These are phyloP conservation scores for Brachyhypopomus gauderio DNA, from an alignment of 2,113 vertebrate genomes.

Conservation along the genomic window DNA sequence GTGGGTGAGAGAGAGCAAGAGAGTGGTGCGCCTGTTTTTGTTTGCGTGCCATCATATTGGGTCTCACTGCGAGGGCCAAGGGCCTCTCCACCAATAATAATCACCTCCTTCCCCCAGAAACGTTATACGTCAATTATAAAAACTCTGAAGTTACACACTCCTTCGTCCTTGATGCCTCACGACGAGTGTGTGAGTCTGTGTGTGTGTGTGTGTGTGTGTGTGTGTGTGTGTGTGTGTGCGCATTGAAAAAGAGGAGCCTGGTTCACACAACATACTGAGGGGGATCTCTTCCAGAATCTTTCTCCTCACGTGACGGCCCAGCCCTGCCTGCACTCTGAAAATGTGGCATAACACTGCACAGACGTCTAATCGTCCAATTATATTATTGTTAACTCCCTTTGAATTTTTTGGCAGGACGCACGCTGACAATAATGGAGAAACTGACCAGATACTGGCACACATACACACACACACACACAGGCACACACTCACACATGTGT, in stretches of 20 bases:
- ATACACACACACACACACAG: slow-evolving; percentile 9
- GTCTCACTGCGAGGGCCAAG: slow-evolving; percentile 60
- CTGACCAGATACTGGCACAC: slow-evolving; percentile 30
- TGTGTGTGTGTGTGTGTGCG: slow-evolving; percentile 19
- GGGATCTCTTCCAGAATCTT: slow-evolving; percentile 44
- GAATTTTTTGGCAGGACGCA: slow-evolving; percentile 42
- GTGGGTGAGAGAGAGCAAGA: no score
- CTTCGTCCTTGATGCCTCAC: slow-evolving; percentile 65
- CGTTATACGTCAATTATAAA: slow-evolving; percentile 63
- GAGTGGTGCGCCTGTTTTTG: slow-evolving; percentile 1
- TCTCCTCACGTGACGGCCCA: slow-evolving; percentile 24
- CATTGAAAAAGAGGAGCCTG: slow-evolving; percentile 18
- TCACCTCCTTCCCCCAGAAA: slow-evolving; percentile 69
- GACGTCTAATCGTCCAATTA: slow-evolving; percentile 53
- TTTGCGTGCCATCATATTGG: slow-evolving; percentile 47
- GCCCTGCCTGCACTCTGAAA: neutral
- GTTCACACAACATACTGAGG: slow-evolving; percentile 24
- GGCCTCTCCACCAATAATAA: slow-evolving; percentile 63
- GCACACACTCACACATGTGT: slow-evolving; percentile 31
- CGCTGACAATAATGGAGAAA: slow-evolving; percentile 40
- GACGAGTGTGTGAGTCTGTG: slow-evolving; percentile 11
- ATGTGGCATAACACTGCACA: slow-evolving; percentile 43
- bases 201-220: slow-evolving; percentile 19
- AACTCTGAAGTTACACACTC: slow-evolving; percentile 67
- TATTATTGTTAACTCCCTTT: slow-evolving; percentile 46